phyloP scores from a whole-genome alignment of 2,113 vertebrate genomes.

The Castor canadensis region DNA sequence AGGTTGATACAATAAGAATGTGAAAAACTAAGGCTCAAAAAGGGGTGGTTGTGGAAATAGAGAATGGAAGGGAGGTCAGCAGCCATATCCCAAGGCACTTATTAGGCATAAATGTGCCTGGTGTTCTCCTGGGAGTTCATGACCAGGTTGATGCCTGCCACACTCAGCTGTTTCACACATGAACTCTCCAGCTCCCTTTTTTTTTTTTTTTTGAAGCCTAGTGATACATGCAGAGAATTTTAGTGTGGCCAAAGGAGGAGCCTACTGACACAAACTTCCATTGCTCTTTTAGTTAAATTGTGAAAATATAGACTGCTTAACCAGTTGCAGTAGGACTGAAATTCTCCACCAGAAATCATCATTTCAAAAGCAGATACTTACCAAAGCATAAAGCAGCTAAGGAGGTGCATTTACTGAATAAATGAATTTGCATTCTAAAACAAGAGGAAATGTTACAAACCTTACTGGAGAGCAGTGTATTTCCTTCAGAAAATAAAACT shows the following conservation, averaged over 20 bases:
- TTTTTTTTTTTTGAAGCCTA: not conserved
- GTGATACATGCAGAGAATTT: not conserved
- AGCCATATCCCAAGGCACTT: not conserved
- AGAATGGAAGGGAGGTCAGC: not conserved
- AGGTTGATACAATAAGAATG: not conserved
- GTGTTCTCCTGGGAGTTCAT: too few relatives aligned
- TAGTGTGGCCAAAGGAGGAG: not conserved
- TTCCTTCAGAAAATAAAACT: constrained; percentile 47
- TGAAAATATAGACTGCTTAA: not conserved
- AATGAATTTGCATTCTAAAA: constrained; percentile 20
- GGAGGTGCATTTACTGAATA: not conserved
- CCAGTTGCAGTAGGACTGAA: not conserved
- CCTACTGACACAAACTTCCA: not conserved
- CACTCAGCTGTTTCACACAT: too few relatives aligned
- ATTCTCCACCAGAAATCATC: constrained; percentile 23
- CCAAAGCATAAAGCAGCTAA: not conserved
- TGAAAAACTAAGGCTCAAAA: not conserved
- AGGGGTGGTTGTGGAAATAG: not conserved
- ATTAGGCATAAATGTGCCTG: accelerated
- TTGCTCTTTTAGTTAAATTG: constrained; percentile 21
- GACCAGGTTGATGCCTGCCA: too few relatives aligned
- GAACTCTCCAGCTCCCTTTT: not conserved
- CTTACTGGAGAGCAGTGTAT: not conserved
- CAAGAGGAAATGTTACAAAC: constrained; percentile 40
- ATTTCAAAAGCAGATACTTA: constrained; percentile 27